phyloP scores from a whole-genome alignment of 2,113 vertebrate genomes.

The Tichodroma muraria region DNA sequence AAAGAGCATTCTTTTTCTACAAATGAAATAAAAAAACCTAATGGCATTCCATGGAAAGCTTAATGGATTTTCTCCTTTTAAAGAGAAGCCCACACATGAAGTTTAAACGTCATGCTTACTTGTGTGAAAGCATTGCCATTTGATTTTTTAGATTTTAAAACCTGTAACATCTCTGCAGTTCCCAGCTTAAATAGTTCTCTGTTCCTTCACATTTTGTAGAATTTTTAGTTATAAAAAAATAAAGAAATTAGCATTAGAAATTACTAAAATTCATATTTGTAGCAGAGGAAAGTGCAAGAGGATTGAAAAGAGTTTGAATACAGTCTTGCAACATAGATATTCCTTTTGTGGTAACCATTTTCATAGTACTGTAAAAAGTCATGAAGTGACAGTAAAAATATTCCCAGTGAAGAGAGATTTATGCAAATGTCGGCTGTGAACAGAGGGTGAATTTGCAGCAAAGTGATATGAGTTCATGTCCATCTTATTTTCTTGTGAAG shows the following conservation, averaged over 20 bases:
- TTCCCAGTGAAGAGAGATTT: not conserved
- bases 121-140: not conserved
- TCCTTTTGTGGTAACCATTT: not conserved
- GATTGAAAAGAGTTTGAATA: not conserved
- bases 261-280: not conserved
- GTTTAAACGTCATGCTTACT: not conserved
- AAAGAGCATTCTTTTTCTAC: not conserved
- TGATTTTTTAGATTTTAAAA: not conserved
- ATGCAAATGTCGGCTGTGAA: conserved; percentile 5
- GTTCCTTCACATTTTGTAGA: not conserved
- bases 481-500: not conserved
- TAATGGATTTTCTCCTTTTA: not conserved
- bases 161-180: not conserved
- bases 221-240: not conserved
- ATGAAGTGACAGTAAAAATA: not conserved
- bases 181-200: not conserved
- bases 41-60: not conserved
- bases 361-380: not conserved
- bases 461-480: not conserved
- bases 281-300: not conserved
- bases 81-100: not conserved
- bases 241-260: not conserved
- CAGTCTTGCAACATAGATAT: not conserved
- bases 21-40: not conserved
- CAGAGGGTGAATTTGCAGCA: not conserved